Percentiles rank a stretch among this genome's conserved stretches.
These are phyloP conservation scores for Macrophya annulata DNA, from an alignment of 2,888 invertebrate genomes.

Conservation along the genomic window DNA sequence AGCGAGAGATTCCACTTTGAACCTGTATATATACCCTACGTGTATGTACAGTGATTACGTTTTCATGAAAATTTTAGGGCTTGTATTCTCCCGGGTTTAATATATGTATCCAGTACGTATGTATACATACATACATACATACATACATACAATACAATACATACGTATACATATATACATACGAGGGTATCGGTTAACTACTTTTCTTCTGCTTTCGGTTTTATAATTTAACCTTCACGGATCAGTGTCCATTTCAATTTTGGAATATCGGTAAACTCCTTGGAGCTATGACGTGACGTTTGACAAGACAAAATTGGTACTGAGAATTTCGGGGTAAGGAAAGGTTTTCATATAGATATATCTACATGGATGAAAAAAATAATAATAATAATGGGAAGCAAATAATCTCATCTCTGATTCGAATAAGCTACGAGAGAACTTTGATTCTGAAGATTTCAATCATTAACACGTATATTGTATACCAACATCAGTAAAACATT, in stretches of 20 bases:
- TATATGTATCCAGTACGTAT: not conserved
- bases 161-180: not conserved
- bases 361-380: not conserved
- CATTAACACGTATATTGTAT: not conserved
- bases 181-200: not conserved
- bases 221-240: not conserved
- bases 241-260: slow-evolving; percentile 13
- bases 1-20: slow-evolving; percentile 30
- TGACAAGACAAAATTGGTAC: slow-evolving; percentile 7
- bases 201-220: not conserved
- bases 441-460: not conserved
- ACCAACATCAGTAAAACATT: not conserved
- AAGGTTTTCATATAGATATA: not conserved
- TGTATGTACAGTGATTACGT: slow-evolving; percentile 24
- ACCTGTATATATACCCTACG: not conserved
- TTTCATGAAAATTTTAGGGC: slow-evolving; percentile 30
- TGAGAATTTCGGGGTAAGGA: not conserved
- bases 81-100: not conserved
- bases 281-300: slow-evolving; percentile 1
- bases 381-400: not conserved
- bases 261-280: not conserved
- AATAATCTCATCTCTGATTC: not conserved
- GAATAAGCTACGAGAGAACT: not conserved
- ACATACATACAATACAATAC: too few relatives aligned
- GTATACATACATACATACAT: not conserved